Base-by-base conservation (phyloP, 92 coral and sea anemone species). In the Zoanthus gigantus region DNA sequence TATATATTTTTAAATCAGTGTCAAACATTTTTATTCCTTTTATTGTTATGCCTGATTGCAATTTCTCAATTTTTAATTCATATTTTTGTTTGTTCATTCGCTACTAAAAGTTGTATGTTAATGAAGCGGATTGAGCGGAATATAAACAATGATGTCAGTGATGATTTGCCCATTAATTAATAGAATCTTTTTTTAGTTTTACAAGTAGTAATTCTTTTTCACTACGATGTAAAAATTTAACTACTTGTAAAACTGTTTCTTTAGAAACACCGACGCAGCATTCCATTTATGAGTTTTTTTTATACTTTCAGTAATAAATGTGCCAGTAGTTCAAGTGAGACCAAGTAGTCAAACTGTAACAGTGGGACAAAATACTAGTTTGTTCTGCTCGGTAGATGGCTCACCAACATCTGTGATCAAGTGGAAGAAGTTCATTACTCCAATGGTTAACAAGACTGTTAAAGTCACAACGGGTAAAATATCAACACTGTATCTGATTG, bases 401-500 rank as follows among this genome's bases (percentile, higher is more conserved):
- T 15, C 44, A 7, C 84, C 84, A n/a, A 63, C 73, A 63, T 73
- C 73, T n/a, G 67, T 30, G 1, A 63, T 63, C 42, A 79, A 34
- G 0, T 79, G 84, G 84, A 79, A 63, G 48, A 61, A 63, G 6
- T 6, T 79, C 4, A 45, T 79, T 31, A 79, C 73, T 5, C 74
- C 84, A 2, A 15, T 7, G 8, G 14, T 44, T 5, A 79, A 45
- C 72, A 66, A 12, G 48, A 79, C 84, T 37, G 7, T 79, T 14
- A 61, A 63, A 79, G 74, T 66, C 12, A 68, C 61, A 56, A 63
- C 5, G 32, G 53, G 84, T 23, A 79, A 65, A 45, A 37, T 37
- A 60, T 79, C 84, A 3, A 73, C 34, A 57, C 48, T 79, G 84
- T 37, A 44, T 65, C 17, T 79, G n/a, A 63, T 79, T 63, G 58